phyloP scores from a whole-genome alignment of 2,797 vertebrate genomes.

The Pantherophis alleghaniensis region DNA sequence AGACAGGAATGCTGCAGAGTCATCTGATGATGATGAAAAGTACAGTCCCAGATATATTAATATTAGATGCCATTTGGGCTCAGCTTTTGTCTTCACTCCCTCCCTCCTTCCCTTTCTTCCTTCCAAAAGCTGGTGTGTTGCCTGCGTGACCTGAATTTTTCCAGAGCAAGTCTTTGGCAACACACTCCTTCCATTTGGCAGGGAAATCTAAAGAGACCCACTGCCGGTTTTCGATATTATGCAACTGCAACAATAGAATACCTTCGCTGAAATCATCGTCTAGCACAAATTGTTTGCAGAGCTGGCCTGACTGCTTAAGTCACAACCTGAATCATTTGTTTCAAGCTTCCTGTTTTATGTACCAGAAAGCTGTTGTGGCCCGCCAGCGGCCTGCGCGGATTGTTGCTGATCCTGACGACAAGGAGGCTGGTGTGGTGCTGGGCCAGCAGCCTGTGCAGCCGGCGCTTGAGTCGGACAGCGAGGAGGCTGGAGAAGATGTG shows the following conservation, averaged over 20 bases:
- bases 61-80: background rate
- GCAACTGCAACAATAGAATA: background rate
- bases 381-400: too few species aligned
- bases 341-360: background rate
- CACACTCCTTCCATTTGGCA: background rate
- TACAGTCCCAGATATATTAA: background rate
- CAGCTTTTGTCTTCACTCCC: background rate
- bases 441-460: too few species aligned
- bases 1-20: background rate
- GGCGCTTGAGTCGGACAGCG: too few species aligned
- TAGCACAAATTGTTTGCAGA: background rate
- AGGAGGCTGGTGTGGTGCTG: too few species aligned
- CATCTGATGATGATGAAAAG: background rate
- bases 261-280: background rate
- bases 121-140: background rate
- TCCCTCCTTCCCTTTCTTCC: background rate
- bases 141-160: constrained; percentile 2
- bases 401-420: too few species aligned
- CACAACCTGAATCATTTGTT: background rate
- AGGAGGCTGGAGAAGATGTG: too few species aligned
- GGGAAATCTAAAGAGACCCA: background rate
- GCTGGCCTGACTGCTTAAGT: background rate
- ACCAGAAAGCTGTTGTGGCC: background rate
- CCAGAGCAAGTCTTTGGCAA: background rate
- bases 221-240: background rate